Evolutionary conservation across 1,140 invertebrate genomes (phyloP).

Genomic region (Paraescarpia echinospica): DNA sequence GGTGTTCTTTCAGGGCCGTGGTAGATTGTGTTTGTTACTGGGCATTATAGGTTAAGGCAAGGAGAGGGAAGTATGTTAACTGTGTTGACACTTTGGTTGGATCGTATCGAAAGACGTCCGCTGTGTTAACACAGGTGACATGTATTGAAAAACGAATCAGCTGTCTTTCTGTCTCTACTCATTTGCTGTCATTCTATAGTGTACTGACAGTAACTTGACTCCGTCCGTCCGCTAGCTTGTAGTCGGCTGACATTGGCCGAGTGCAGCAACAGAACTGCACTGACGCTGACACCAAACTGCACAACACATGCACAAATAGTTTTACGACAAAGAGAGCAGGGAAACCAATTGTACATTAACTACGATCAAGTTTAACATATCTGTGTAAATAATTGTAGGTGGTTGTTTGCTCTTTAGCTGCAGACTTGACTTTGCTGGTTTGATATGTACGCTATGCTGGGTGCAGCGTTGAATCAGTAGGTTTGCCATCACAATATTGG

Average conservation of each 20-base stretch:
- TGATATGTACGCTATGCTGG: background rate
- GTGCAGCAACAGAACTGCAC: background rate
- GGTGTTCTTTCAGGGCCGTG: background rate
- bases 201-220: background rate
- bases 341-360: background rate
- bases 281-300: background rate
- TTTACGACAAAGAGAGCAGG: background rate
- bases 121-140: background rate
- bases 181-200: background rate
- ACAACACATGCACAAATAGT: background rate
- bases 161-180: background rate
- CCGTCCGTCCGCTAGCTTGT: background rate
- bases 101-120: background rate
- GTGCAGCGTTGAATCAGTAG: background rate
- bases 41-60: background rate
- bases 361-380: background rate
- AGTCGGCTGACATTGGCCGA: background rate
- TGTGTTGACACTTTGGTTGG: background rate
- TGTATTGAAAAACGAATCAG: background rate
- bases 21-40: background rate
- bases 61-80: background rate
- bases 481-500: background rate
- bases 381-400: background rate
- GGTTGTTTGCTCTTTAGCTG: background rate
- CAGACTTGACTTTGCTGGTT: background rate